Percentiles rank a stretch among this genome's conserved stretches.
phyloP scores from a whole-genome alignment of 2,888 invertebrate genomes.

The Celastrina argiolus region DNA sequence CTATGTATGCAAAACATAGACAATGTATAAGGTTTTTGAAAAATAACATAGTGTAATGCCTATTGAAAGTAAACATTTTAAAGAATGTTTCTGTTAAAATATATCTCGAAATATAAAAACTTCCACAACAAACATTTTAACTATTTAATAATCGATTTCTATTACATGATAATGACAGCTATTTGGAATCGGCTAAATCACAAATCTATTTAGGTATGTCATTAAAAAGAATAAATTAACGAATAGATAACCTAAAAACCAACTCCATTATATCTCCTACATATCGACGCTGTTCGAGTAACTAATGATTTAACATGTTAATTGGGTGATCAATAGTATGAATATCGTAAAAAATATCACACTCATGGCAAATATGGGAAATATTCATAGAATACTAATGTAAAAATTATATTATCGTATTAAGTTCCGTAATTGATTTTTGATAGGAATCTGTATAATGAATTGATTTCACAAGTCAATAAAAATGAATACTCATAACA shows the following conservation, averaged over 20 bases:
- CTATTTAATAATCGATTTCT: not conserved
- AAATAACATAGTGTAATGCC: too few species aligned
- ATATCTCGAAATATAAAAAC: not conserved
- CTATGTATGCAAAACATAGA: too few species aligned
- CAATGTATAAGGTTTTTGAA: too few species aligned
- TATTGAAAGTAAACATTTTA: too few species aligned
- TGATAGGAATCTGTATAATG: not conserved
- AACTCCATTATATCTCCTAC: not conserved
- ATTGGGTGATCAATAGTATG: not conserved
- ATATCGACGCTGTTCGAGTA: not conserved
- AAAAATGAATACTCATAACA: not conserved
- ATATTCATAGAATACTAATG: not conserved
- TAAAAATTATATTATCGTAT: not conserved
- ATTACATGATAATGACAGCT: not conserved
- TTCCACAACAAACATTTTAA: not conserved
- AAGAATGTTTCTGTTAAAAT: not conserved
- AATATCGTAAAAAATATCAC: not conserved
- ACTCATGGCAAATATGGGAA: slow-evolving; percentile 2
- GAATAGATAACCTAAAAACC: not conserved
- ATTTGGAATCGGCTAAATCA: not conserved
- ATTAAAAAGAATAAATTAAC: not conserved
- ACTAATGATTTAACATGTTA: not conserved
- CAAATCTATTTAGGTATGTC: not conserved
- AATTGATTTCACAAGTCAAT: slow-evolving; percentile 9
- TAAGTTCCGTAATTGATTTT: not conserved